These are phyloP conservation scores for Talpa occidentalis DNA, from an alignment of 2,113 vertebrate species.

Conservation along the genomic window DNA sequence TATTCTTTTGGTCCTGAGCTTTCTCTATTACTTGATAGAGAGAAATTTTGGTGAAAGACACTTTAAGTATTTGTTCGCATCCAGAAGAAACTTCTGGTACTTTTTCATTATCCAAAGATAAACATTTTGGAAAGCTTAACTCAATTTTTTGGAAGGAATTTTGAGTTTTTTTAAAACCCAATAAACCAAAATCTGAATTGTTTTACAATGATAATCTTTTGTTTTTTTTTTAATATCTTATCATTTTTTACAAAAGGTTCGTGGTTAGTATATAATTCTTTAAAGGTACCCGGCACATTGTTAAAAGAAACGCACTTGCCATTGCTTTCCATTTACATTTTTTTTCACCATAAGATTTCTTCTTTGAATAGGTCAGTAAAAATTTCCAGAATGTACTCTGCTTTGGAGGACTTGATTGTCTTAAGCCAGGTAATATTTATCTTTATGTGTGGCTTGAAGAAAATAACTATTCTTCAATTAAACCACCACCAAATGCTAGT, in stretches of 20 bases:
- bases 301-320: background rate
- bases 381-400: background rate
- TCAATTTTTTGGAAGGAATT: slow-evolving; percentile 24
- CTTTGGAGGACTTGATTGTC: background rate
- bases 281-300: background rate
- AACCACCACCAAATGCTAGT: background rate
- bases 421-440: background rate
- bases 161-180: slow-evolving; percentile 27
- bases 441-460: background rate
- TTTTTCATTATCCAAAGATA: background rate
- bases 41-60: slow-evolving; percentile 26
- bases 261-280: background rate
- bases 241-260: slow-evolving; percentile 39
- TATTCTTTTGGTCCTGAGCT: slow-evolving; percentile 32
- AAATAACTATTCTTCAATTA: background rate
- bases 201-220: slow-evolving; percentile 31
- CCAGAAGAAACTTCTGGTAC: background rate
- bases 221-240: slow-evolving; percentile 43
- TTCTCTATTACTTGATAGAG: background rate
- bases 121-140: background rate
- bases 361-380: background rate
- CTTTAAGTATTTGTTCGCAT: background rate
- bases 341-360: background rate
- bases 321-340: background rate
- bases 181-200: slow-evolving; percentile 23